A percentile compares a stretch with the other conserved stretches of the same genome.
phyloP scores from a whole-genome alignment of 2,797 vertebrate genomes.

The Bufotes viridis region DNA sequence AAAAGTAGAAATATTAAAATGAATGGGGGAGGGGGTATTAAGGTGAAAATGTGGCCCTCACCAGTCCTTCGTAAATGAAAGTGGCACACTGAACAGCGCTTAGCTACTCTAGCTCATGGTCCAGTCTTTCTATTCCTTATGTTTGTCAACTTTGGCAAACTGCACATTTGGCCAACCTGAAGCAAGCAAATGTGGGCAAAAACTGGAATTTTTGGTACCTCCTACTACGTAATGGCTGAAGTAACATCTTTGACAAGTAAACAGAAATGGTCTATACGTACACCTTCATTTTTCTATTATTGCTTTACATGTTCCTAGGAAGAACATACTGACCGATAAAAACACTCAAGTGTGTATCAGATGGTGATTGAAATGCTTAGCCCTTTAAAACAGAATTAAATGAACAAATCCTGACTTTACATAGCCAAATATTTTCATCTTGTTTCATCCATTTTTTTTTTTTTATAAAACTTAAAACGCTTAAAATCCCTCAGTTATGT shows the following conservation, averaged over 20 bases:
- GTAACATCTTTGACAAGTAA: conserved; percentile 15
- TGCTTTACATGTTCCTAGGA: conserved; percentile 51
- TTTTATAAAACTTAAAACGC: conserved; percentile 64
- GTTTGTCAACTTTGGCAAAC: not conserved
- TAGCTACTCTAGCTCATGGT: not conserved
- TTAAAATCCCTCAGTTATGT: conserved; percentile 55
- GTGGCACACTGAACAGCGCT: not conserved
- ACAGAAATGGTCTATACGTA: conserved; percentile 9
- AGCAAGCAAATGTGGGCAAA: not conserved
- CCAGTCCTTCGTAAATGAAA: not conserved
- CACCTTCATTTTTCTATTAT: conserved; percentile 44
- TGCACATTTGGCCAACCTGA: not conserved
- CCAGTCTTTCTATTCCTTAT: not conserved
- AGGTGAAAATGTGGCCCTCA: not conserved
- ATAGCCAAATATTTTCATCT: conserved; percentile 63
- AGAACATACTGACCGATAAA: conserved; percentile 67
- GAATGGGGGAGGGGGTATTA: not conserved
- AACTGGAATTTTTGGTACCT: not conserved
- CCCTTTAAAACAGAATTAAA: conserved; percentile 72
- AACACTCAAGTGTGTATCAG: conserved; percentile 65
- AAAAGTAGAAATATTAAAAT: not conserved
- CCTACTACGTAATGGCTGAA: conserved; percentile 2
- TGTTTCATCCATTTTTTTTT: conserved; percentile 50
- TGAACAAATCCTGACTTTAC: conserved; percentile 63
- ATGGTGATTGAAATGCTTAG: conserved; percentile 72